Percentiles rank a stretch among this genome's conserved stretches.
Evolutionary conservation across 2,888 invertebrate species (phyloP).

Genomic region (Watsonalla binaria): DNA sequence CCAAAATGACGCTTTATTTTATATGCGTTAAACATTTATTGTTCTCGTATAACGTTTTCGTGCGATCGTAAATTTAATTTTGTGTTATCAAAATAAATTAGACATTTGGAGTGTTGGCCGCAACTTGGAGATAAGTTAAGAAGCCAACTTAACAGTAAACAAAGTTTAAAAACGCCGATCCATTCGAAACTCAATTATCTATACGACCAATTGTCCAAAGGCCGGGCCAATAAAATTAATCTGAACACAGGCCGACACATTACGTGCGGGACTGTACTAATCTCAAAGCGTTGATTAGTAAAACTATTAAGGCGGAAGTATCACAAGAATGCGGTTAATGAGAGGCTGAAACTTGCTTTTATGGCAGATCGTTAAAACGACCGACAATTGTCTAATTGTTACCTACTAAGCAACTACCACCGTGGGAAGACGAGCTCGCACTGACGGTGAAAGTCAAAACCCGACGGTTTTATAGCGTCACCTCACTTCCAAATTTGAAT

Average conservation of each 20-base stretch:
- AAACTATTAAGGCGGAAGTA: constrained; percentile 79
- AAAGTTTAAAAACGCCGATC: constrained; percentile 51
- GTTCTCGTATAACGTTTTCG: background rate
- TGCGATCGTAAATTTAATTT: constrained; percentile 9
- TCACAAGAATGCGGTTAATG: constrained; percentile 78
- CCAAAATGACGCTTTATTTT: constrained; percentile 13
- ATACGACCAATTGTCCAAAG: constrained; percentile 72
- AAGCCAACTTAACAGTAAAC: constrained; percentile 62
- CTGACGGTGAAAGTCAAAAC: constrained; percentile 69
- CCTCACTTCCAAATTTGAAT: constrained; percentile 59
- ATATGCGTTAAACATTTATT: constrained; percentile 1
- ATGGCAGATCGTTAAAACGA: constrained; percentile 73
- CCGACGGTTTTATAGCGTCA: constrained; percentile 62
- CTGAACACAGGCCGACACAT: constrained; percentile 65
- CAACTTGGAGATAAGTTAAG: constrained; percentile 36
- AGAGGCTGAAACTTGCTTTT: constrained; percentile 73
- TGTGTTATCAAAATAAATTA: constrained; percentile 47
- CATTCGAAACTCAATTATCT: constrained; percentile 73
- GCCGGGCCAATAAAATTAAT: constrained; percentile 71
- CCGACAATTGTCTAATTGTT: constrained; percentile 78
- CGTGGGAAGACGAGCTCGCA: constrained; percentile 68
- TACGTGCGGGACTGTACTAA: constrained; percentile 71
- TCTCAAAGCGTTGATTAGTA: constrained; percentile 76
- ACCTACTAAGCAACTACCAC: constrained; percentile 62
- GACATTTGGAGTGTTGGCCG: constrained; percentile 36